Evolutionary conservation across 2,797 vertebrate species (phyloP).

Genomic region (Hydrophis major): DNA sequence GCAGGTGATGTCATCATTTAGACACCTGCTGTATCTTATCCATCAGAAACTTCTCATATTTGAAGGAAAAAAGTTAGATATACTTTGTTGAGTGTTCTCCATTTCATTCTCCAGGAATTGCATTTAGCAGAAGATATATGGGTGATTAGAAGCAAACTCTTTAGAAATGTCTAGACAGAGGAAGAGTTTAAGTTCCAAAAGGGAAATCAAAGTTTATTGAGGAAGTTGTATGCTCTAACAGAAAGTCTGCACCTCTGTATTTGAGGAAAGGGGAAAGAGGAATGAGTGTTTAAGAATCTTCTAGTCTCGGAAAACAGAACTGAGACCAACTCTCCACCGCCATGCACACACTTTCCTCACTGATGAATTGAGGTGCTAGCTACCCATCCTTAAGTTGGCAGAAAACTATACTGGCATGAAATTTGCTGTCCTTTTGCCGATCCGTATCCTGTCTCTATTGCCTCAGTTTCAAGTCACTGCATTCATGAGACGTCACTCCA

Average conservation of each 20-base stretch:
- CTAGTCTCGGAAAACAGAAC: not conserved
- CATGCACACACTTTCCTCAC: not conserved
- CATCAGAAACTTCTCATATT: not conserved
- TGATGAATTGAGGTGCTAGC: not conserved
- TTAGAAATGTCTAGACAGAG: not conserved
- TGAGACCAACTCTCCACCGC: not conserved
- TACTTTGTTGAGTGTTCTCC: not conserved
- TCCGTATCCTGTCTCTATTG: not conserved
- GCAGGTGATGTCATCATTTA: not conserved
- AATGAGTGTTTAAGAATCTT: not conserved
- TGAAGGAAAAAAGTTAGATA: not conserved
- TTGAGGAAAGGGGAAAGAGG: not conserved
- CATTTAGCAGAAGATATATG: not conserved
- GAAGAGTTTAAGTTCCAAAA: not conserved
- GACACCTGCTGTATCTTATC: not conserved
- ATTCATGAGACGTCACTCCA: not conserved
- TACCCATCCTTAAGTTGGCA: not conserved
- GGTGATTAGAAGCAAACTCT: not conserved
- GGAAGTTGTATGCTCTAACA: not conserved
- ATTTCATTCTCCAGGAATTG: not conserved
- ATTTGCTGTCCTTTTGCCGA: not conserved
- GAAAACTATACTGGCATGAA: not conserved
- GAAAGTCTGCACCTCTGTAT: not conserved
- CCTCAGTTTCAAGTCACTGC: not conserved
- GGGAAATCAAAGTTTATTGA: not conserved